Evolutionary conservation across 1,140 invertebrate genomes (phyloP).

Genomic region (Magallana angulata): DNA sequence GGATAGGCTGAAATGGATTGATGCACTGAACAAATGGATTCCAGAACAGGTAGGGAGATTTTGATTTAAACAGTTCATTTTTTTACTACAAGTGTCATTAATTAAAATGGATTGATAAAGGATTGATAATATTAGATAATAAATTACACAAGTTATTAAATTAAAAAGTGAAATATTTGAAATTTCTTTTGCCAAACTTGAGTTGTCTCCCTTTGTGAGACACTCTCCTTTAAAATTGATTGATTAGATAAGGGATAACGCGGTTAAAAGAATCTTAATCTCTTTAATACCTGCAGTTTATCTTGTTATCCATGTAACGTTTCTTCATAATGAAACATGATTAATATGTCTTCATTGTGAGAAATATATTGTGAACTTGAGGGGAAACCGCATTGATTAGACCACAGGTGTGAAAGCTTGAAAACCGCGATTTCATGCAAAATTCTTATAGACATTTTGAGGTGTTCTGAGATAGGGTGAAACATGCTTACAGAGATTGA

Average conservation of each 20-base stretch:
- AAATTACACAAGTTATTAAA: no score
- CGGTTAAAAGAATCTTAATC: not conserved
- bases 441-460: not conserved
- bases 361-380: constrained; percentile 4
- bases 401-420: constrained; percentile 13
- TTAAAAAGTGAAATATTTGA: no score
- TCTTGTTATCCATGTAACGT: not conserved
- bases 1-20: constrained; percentile 55
- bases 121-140: no score
- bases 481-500: constrained; percentile 3
- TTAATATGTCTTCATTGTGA: not conserved
- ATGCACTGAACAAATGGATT: constrained; percentile 61
- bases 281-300: constrained; percentile 19
- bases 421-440: not conserved
- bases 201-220: constrained; percentile 9
- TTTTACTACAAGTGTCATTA: not conserved
- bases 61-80: not conserved
- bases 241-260: constrained; percentile 4
- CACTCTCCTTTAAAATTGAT: not conserved
- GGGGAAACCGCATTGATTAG: constrained; percentile 1
- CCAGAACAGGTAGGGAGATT: constrained; percentile 44
- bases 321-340: constrained; percentile 18
- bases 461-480: not conserved
- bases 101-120: no score
- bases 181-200: not conserved